Base-by-base conservation (phyloP, 1,140 invertebrate species). In the Cherax destructor region DNA sequence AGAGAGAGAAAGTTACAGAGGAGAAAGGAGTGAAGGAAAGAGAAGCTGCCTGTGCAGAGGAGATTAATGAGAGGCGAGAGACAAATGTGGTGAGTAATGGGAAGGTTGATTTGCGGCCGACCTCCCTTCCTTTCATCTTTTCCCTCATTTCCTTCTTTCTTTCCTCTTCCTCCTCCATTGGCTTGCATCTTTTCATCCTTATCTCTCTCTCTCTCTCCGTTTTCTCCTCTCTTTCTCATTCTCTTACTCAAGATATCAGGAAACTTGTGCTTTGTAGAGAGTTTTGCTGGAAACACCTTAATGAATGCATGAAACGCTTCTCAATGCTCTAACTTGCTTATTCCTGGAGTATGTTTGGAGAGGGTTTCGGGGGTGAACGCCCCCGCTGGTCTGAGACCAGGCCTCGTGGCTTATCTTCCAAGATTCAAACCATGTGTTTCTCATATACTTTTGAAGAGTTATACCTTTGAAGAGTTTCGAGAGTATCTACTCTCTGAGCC, bases 1-100 rank as follows among this genome's bases (percentile, higher is more conserved):
- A 41, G 30, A 41, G 30, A 41, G 30, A 83, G 81, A 83, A 56
- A 83, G 81, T 41, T 41, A 41, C 30, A 83, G 47, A 77, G 83
- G 52, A 79, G 85, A 79, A 52, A 61, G 86, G 56, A 76, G 77
- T 52, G 78, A 72, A 77, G 65, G 86, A 50, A 77, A 80, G 86
- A 81, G 79, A 88, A n/a, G 69, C 65, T n/a, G 52, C 77, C 77
- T 47, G 30, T 80, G 52, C 13, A 56, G 86, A 41, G 59, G 65
- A 89, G 87, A 89, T 89, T 83, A 89, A 89, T 89, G 87, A 89
- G 65, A 9, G 69, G 5, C 79, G 61, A 65, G 83, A 89, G 87
- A 89, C 87, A 89, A 89, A 89, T 89, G 87, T 83, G 56, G 87
- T 89, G 87, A 89, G 87, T 89, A 89, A 89, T 89, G 87, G 87